Evolutionary conservation across 2,888 invertebrate genomes (phyloP), one percentile per base, ranked within the genome.

Genomic region (Ramazzottius varieornatus): DNA sequence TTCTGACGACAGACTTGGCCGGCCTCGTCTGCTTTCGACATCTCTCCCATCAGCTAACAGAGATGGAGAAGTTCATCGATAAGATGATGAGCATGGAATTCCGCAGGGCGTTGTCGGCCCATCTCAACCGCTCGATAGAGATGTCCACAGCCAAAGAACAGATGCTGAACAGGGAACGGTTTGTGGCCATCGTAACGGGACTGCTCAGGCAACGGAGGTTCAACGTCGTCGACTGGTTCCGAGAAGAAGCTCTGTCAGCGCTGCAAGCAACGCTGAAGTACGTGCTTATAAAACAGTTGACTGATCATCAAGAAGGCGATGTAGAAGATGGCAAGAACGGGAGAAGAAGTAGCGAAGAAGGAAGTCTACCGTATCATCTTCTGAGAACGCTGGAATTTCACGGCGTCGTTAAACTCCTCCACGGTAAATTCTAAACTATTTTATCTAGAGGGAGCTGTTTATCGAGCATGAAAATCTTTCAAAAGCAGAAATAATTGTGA

Each of bases 71-170:
- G 73, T 81, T 94, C 32, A 94, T 98, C 70, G 92, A 93, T 73
- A 91, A 90, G 78, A 92, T 98, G 91, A 81, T 98, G 70, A 86
- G 85, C 68, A 88, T 88, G 66, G 98, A 98, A 76, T 93, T 96
- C 75, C 86, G 88, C 72, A 83, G 87, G 70, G 88, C 90, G 75
- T 84, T 91, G 65, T 87, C 91, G 1, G 83, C 86, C 24, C 94
- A 96, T 77, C 80, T 98, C 32, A 91, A 90, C 78, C 80, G 92
- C 71, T 88, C 90, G 13, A 80, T 83, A 2, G 76, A 80, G 67
- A 82, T 80, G 72, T 79, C 76, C 29, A 78, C 20, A 13, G 8
- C 20, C 8, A 16, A 8, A 8, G 16, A 13, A 29, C 8, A 54
- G 29, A 54, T 54, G 54, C 54, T 16, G 54, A 24, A 54, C 4